Conservation (phyloP, 2,888 invertebrate species). For the Diaprepes abbreviatus region DNA sequence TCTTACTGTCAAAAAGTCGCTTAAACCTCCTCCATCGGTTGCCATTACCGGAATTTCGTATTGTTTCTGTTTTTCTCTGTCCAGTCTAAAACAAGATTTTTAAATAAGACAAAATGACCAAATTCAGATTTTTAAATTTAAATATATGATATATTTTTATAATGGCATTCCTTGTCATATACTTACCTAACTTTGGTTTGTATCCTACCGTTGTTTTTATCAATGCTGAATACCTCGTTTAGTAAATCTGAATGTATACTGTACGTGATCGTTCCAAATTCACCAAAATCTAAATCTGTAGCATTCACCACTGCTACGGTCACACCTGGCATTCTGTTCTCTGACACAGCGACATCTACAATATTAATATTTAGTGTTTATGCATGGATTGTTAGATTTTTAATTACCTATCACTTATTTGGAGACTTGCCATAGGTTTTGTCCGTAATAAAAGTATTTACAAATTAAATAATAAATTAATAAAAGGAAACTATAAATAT, state of each 20-base stretch:
- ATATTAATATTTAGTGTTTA: too few species aligned
- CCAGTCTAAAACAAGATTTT: slow-evolving; percentile 70
- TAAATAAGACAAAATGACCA: too few species aligned
- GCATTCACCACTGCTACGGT: slow-evolving; percentile 81
- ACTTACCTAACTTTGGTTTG: slow-evolving; percentile 67
- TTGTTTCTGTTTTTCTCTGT: slow-evolving; percentile 79
- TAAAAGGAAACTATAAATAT: too few species aligned
- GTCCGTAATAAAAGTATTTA: too few species aligned
- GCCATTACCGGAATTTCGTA: slow-evolving; percentile 87
- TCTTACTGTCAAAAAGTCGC: slow-evolving; percentile 81
- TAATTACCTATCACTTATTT: too few species aligned
- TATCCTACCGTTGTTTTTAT: slow-evolving; percentile 79
- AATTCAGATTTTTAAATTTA: too few species aligned
- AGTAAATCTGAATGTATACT: slow-evolving; percentile 82
- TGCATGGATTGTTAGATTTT: too few species aligned
- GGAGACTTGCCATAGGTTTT: too few species aligned
- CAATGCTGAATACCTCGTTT: slow-evolving; percentile 80
- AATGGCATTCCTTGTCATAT: too few species aligned
- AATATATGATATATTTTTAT: too few species aligned
- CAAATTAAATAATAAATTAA: too few species aligned
- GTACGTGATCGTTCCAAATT: slow-evolving; percentile 81
- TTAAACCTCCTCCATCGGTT: slow-evolving; percentile 84
- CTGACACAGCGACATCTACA: slow-evolving; percentile 80
- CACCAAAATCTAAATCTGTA: slow-evolving; percentile 85
- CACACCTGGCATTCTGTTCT: slow-evolving; percentile 82